phyloP scores from a whole-genome alignment of 2,797 vertebrate species.

The Chrysocyon brachyurus region DNA sequence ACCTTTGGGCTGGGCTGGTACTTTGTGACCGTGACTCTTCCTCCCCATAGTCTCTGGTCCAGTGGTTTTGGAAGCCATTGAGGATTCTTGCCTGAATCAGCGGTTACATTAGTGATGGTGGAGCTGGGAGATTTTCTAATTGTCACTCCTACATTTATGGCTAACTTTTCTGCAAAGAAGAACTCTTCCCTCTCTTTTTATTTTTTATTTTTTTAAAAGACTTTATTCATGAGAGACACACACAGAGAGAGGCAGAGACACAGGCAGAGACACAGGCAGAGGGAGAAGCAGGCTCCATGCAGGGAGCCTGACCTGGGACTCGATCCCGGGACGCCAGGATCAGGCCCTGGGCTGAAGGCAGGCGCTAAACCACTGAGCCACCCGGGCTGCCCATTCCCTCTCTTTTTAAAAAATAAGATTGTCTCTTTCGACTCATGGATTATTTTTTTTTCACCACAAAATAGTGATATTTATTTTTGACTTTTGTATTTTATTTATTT shows the following conservation, averaged over 20 bases:
- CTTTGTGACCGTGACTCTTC: not conserved
- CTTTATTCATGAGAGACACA: too few species aligned
- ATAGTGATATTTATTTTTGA: too few species aligned
- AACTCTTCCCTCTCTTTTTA: not conserved
- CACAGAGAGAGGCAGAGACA: too few species aligned
- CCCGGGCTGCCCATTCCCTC: not conserved
- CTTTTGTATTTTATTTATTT: not conserved
- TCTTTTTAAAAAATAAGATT: not conserved
- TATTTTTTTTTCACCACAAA: not conserved
- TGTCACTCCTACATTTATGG: not conserved
- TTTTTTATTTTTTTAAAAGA: too few species aligned
- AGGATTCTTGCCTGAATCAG: not conserved
- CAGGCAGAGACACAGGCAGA: too few species aligned
- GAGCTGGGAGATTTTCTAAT: not conserved
- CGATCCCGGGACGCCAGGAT: too few species aligned
- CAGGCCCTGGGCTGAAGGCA: too few species aligned
- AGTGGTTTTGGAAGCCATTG: not conserved
- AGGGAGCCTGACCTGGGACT: too few species aligned
- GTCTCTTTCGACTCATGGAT: not conserved
- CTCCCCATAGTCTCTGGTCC: not conserved
- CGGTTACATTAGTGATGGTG: not conserved
- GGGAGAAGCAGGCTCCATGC: too few species aligned
- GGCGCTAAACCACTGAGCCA: too few species aligned
- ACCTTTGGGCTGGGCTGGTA: not conserved
- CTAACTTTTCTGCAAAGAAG: constrained; percentile 27